Evolutionary conservation across 2,113 vertebrate genomes (phyloP).

Genomic region (Eulemur rufifrons): DNA sequence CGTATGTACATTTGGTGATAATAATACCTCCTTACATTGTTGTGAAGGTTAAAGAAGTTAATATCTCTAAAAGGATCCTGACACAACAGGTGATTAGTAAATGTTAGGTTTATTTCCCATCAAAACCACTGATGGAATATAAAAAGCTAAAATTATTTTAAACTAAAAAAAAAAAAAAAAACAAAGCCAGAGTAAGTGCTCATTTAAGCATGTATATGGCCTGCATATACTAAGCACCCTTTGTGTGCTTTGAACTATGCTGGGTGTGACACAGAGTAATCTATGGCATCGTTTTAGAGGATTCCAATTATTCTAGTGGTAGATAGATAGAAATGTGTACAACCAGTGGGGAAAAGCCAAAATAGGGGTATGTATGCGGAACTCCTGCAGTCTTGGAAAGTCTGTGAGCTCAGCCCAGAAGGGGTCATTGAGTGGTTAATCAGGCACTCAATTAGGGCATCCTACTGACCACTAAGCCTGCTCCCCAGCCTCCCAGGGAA

Average conservation of each 20-base stretch:
- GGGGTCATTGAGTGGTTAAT: background rate
- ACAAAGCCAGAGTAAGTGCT: background rate
- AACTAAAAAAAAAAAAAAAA: background rate
- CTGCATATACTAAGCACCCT: background rate
- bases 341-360: background rate
- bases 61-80: background rate
- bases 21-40: background rate
- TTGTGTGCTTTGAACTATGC: background rate
- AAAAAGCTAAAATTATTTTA: background rate
- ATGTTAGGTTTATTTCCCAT: background rate
- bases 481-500: conserved; percentile 27
- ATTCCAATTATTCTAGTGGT: background rate
- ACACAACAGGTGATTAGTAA: background rate
- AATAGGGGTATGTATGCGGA: background rate
- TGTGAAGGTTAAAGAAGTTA: background rate
- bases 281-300: background rate
- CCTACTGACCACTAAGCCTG: conserved; percentile 24
- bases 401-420: background rate
- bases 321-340: background rate
- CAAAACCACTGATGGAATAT: background rate
- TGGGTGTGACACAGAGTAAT: background rate
- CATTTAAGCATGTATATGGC: background rate
- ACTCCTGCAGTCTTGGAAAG: background rate
- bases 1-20: background rate
- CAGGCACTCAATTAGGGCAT: background rate